Evolutionary conservation across 2,113 vertebrate species (phyloP), one percentile per base, ranked within the genome.

Genomic region (Amazona vittata): DNA sequence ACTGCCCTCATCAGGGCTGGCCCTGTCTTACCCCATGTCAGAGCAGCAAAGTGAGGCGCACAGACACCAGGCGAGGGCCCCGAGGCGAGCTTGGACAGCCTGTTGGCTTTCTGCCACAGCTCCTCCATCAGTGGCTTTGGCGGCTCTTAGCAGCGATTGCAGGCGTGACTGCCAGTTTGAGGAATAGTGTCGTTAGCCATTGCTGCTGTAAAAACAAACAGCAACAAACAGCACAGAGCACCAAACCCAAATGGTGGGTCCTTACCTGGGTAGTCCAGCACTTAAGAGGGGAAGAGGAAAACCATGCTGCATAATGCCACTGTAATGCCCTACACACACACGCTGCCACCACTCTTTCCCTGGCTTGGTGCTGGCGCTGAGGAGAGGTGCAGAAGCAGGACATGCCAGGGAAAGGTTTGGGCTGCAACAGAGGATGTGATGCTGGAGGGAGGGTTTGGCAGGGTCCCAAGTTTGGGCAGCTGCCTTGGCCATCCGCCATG

Each of bases 191-290:
- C 16, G 19, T 96, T 96, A 90, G 92, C 95, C 83, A 59, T 49
- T 65, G 68, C 93, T 5, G 12, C 94, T 93, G 90, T 75, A 90
- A 93, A 95, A 95, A 92, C 95, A 97, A 95, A 97, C 93, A 95
- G 80, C 80, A 83, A 88, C 86, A 83, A 89, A n/a, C 7, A 4
- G 50, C 35, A 12, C 0, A 0, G 71, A 65, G 64, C 24, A 1
- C 81, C 2, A 1, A 78, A 52, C 18, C 15, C 3, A 1, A 4
- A 1, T 1, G 3, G 20, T 7, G 1, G 12, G 33, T 79, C 41
- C 67, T 79, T 31, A 33, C 19, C 47, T 0, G 0, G 37, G 5
- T 2, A 68, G 47, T 21, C 47, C 79, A 22, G 70, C 0, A 2
- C 41, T 39, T 35, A 3, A 33, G 49, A 18, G 20, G 22, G 31